Conservation (phyloP, 2,888 invertebrate species). For the Orchesella flavescens region DNA sequence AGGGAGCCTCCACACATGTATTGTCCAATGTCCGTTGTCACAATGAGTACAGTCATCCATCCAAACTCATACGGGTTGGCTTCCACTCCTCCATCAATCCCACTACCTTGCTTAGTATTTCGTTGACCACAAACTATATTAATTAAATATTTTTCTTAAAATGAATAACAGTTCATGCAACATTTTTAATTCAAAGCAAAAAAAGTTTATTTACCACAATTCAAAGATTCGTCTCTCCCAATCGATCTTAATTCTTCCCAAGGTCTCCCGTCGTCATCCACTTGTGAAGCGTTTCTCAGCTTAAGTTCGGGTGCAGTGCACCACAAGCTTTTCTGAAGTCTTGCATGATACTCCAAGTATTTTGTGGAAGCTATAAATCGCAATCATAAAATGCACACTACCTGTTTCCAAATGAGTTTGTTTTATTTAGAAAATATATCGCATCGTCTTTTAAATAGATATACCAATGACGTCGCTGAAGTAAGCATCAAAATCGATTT, state of each 20-base stretch:
- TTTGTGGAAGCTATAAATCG: not conserved
- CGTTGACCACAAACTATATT: constrained; percentile 3
- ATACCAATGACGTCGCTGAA: constrained; percentile 2
- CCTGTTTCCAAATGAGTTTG: no score
- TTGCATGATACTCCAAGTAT: constrained; percentile 3
- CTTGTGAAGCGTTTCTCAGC: not conserved
- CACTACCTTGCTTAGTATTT: not conserved
- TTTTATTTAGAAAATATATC: no score
- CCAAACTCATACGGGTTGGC: constrained; percentile 28
- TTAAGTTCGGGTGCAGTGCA: not conserved
- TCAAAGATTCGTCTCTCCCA: not conserved
- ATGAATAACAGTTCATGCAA: no score
- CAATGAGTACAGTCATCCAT: constrained; percentile 33
- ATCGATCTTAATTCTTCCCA: not conserved
- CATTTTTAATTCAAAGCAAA: not conserved
- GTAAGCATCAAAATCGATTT: not conserved
- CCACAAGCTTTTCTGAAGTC: not conserved
- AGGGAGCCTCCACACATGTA: constrained; percentile 21
- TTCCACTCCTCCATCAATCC: constrained; percentile 38
- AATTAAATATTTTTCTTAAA: no score
- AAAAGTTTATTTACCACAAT: not conserved
- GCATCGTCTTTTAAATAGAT: no score
- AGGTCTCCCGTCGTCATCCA: not conserved
- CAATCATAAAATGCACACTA: no score
- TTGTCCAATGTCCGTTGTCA: not conserved